Base-by-base conservation (phyloP, 2,113 vertebrate species). In the Barnardius zonarius region DNA sequence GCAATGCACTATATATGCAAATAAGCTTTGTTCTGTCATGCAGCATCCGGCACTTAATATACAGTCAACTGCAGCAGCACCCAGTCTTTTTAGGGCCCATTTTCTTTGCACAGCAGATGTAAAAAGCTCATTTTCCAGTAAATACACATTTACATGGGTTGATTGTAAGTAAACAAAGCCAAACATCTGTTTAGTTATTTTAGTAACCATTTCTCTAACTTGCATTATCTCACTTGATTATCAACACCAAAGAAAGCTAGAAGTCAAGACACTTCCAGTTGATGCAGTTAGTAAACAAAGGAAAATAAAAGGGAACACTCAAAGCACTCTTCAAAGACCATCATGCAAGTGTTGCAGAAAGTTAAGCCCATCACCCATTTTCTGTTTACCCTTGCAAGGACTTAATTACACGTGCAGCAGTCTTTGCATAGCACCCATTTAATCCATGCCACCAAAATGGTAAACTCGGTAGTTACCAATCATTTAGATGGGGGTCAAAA, bases 391-490 rank as follows among this genome's bases (percentile, higher is more conserved):
- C 93, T 95, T 96, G 97, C 97, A 97, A 98, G 96, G 92, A 97
- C 83, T 94, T 97, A 97, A 97, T 98, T 96, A 97, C 88, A 97
- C 98, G 98, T 98, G 98, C 98, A 98, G 97, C 96, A 97, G 93
- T 98, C 93, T 98, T 96, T 96, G 83, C 98, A 98, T 97, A 98
- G 97, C 98, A 98, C 98, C 98, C 96, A 97, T 96, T 96, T 98
- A 96, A 98, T 97, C 98, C 99, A 99, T 99, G 98, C 98, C 98
- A 98, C 97, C 97, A 96, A 97, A 98, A 98, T 93, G 98, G 98
- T 97, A 98, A 98, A 98, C 98, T 98, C 83, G 62, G 98, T 98
- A 98, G 97, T 99, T 99, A 99, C 99, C 99, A 98, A 98, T 95
- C 91, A 96, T 97, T 97, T 98, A 97, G 98, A 96, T 96, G 98